A percentile compares a stretch with the other conserved stretches of the same genome.
These are phyloP conservation scores for Macrophya annulata DNA, from an alignment of 2,888 invertebrate genomes.

Conservation along the genomic window DNA sequence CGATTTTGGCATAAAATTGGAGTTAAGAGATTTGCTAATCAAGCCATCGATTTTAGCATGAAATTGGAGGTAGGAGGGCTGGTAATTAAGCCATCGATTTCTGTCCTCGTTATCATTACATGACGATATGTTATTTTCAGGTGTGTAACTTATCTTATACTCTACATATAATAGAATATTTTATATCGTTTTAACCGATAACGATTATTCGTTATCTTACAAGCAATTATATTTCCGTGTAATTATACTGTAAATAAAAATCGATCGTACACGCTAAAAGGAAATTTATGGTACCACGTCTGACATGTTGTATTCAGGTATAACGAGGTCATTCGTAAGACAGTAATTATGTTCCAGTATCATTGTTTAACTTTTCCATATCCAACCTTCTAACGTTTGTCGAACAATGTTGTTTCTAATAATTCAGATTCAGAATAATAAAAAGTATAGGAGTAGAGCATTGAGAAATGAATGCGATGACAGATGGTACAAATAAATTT, in stretches of 20 bases:
- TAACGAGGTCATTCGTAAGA: too few relatives aligned
- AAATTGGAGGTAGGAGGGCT: neutral
- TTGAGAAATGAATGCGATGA: neutral
- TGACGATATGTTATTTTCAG: neutral
- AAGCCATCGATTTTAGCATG: neutral
- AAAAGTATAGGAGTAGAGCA: neutral
- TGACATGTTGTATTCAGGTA: too few relatives aligned
- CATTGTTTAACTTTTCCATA: neutral
- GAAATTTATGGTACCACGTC: neutral
- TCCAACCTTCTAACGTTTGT: too few relatives aligned
- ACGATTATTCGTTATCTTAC: neutral
- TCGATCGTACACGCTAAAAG: neutral
- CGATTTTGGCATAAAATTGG: neutral
- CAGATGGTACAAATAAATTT: neutral
- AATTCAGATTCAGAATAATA: neutral
- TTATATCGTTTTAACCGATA: neutral
- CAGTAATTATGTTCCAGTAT: too few relatives aligned
- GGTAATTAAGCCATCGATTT: neutral
- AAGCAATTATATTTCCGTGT: slow-evolving; percentile 11
- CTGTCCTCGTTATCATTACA: neutral
- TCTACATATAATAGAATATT: neutral
- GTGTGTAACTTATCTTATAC: neutral
- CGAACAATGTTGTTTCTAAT: too few relatives aligned
- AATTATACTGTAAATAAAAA: neutral
- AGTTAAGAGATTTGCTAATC: neutral